phyloP scores from a whole-genome alignment of 2,113 vertebrate genomes.

The Centropristis striata region DNA sequence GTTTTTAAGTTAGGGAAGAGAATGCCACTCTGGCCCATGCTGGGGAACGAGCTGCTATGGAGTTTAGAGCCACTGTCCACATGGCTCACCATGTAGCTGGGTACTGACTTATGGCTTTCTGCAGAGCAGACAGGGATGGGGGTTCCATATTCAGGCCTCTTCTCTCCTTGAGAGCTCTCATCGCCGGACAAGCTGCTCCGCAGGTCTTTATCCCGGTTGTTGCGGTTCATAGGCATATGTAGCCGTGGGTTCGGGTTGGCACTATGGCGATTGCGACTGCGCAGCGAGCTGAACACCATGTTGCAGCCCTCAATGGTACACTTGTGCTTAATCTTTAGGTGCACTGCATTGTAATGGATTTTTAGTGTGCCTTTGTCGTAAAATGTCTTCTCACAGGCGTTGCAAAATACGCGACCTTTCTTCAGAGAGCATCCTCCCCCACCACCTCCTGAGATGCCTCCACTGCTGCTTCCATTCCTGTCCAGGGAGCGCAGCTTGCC shows the following conservation, averaged over 20 bases:
- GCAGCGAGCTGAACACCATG: conserved; percentile 98
- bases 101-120: conserved; percentile 84
- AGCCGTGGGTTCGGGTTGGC: conserved; percentile 98
- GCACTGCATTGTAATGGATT: conserved; percentile 98
- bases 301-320: conserved; percentile 98
- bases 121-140: conserved; percentile 73
- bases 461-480: conserved; percentile 73
- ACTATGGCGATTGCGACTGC: conserved; percentile 97
- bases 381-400: conserved; percentile 97
- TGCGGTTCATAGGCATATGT: conserved; percentile 99
- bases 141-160: conserved; percentile 83
- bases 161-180: conserved; percentile 82
- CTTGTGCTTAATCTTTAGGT: conserved; percentile 98
- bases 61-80: conserved; percentile 88
- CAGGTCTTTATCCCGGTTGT: conserved; percentile 95
- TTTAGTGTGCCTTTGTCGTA: conserved; percentile 99
- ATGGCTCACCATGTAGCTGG: conserved; percentile 86
- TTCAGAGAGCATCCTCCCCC: conserved; percentile 81
- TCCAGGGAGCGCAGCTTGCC: conserved; percentile 86
- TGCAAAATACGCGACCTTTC: conserved; percentile 97
- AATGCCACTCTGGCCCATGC: conserved; percentile 90
- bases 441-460: conserved; percentile 20
- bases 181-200: conserved; percentile 85
- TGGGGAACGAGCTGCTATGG: conserved; percentile 81
- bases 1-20: conserved; percentile 97